Percentiles rank a stretch among this genome's conserved stretches.
phyloP scores from a whole-genome alignment of 2,113 vertebrate genomes.

The Galemys pyrenaicus region DNA sequence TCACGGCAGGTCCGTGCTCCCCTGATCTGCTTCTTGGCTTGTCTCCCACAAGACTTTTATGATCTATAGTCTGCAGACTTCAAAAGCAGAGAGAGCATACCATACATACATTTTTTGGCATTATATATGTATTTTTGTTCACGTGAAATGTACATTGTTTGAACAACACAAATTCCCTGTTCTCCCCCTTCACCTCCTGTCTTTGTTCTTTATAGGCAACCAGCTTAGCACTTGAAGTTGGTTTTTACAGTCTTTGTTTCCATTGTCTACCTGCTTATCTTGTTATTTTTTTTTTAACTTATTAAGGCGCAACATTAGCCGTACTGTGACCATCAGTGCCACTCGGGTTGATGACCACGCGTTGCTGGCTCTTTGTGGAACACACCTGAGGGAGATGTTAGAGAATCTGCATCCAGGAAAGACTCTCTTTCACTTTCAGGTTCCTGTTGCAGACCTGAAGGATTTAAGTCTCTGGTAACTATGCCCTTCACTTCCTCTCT shows the following conservation, averaged over 20 bases:
- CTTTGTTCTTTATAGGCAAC: not conserved
- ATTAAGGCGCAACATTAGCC: not conserved
- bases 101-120: too few relatives aligned
- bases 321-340: not conserved
- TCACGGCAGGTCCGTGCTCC: not conserved
- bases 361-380: not conserved
- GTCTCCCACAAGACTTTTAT: slow-evolving; percentile 53
- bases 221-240: not conserved
- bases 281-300: not conserved
- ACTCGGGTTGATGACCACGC: not conserved
- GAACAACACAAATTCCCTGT: not conserved
- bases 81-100: not conserved
- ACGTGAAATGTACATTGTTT: not conserved
- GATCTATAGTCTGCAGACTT: not conserved
- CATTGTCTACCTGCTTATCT: not conserved
- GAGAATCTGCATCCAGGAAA: not conserved
- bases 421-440: not conserved
- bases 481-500: not conserved
- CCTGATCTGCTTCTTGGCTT: not conserved
- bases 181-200: not conserved
- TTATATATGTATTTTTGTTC: not conserved
- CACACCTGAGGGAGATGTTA: not conserved
- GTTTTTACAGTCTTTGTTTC: not conserved
- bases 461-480: not conserved
- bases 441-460: not conserved